Evolutionary conservation across 2,888 invertebrate genomes (phyloP).

Genomic region (Meteorus colon): DNA sequence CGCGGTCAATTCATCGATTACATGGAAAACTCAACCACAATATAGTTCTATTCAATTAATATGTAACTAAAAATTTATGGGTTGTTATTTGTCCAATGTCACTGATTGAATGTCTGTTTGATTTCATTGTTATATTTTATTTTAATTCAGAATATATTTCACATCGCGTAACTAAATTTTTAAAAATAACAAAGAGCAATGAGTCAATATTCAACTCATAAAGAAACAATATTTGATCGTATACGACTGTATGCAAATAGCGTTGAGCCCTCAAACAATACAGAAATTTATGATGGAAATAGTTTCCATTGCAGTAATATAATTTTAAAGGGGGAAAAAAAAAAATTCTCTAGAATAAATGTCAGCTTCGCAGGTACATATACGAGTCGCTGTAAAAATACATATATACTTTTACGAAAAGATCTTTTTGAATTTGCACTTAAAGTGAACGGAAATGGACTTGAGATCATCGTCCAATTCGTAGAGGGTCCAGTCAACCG

Average conservation of each 20-base stretch:
- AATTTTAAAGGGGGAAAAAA: not conserved
- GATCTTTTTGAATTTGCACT: not conserved
- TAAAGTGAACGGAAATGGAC: not conserved
- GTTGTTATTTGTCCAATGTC: not conserved
- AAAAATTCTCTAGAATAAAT: not conserved
- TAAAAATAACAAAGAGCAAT: too few relatives aligned
- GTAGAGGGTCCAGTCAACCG: not conserved
- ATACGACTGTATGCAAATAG: too few relatives aligned
- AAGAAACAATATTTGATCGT: too few relatives aligned
- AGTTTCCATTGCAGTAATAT: too few relatives aligned
- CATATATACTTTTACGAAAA: not conserved
- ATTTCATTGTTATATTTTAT: too few relatives aligned
- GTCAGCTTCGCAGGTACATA: not conserved
- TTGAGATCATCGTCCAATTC: not conserved
- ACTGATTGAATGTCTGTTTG: too few relatives aligned
- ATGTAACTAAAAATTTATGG: not conserved
- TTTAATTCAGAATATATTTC: too few relatives aligned
- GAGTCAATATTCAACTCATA: too few relatives aligned
- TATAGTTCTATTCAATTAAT: not conserved
- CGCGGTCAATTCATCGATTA: constrained; percentile 25
- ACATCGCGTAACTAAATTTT: too few relatives aligned
- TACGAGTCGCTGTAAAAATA: not conserved
- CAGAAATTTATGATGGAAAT: too few relatives aligned
- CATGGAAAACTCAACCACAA: constrained; percentile 12
- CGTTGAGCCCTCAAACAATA: too few relatives aligned